Base-by-base conservation (phyloP, 1,140 invertebrate species). In the Leguminivora glycinivorella region DNA sequence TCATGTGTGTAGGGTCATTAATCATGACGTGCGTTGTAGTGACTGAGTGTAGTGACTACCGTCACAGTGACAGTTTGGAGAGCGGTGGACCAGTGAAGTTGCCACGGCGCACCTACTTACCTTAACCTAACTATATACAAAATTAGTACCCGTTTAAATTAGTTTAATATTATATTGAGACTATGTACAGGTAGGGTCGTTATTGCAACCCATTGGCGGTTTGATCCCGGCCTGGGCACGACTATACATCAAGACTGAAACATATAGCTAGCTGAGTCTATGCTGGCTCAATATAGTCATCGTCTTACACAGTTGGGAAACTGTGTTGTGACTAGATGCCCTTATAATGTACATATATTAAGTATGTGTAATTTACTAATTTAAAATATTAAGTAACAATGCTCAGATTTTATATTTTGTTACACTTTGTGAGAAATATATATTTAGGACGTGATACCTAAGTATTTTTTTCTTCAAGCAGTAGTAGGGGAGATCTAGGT, bases 41-140 rank as follows among this genome's bases (percentile, higher is more conserved):
- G 71, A 63, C 38, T 47, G 67, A 29, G 29, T 60, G 22, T 60
- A 25, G 25, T 29, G 56, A 60, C 22, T 60, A 14, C 14, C 9
- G 56, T 60, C 56, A 12, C 31, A 26, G 69, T 67, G 68, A 67
- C 73, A 70, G 77, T 74, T 71, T 75, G 72, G 78, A 60, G 76
- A 83, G 75, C 80, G 81, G 82, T 84, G 83, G 85, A 86, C 83
- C 83, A 84, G 81, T 83, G 76, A 80, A 83, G 80, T 80, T 78
- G 83, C 81, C 83, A 69, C 79, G 71, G 78, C 78, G 71, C 79
- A 74, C 80, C 82, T 82, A 82, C 75, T 80, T 80, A 83, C 74
- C 82, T 86, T 85, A 89, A 74, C 79, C 84, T 87, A 85, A 70
- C 84, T 89, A 89, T 89, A 68, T 89, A 89, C 87, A 88, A 79